A percentile compares a stretch with the other conserved stretches of the same genome.
phyloP scores from a whole-genome alignment of 1,140 invertebrate species.

The Metopolophium dirhodum region DNA sequence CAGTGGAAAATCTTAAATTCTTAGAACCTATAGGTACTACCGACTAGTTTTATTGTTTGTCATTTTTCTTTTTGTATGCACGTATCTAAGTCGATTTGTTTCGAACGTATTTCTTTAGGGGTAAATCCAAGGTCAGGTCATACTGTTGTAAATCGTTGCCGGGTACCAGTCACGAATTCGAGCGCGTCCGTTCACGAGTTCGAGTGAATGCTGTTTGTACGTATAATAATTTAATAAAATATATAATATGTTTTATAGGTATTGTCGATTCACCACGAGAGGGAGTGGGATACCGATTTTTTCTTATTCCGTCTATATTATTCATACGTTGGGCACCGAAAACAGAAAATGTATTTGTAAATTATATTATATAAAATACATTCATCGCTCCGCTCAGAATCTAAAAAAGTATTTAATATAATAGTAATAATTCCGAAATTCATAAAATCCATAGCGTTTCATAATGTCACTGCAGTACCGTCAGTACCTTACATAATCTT shows the following conservation, averaged over 20 bases:
- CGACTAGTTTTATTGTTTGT: background rate
- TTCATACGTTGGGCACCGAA: background rate
- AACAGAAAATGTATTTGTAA: background rate
- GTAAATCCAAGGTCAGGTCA: background rate
- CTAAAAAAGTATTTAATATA: background rate
- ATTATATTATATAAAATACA: background rate
- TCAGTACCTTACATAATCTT: background rate
- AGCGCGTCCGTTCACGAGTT: background rate
- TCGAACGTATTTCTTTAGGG: background rate
- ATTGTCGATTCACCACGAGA: background rate
- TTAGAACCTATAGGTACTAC: background rate
- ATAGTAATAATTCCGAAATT: background rate
- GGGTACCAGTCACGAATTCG: constrained; percentile 53
- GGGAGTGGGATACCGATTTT: background rate
- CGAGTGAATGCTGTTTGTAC: background rate
- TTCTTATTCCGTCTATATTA: background rate
- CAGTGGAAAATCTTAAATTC: background rate
- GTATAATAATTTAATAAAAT: background rate
- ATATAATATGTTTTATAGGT: background rate
- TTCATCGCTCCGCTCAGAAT: no score
- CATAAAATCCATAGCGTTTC: background rate
- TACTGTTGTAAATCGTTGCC: background rate
- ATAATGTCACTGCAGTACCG: background rate
- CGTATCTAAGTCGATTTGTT: background rate
- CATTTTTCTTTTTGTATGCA: background rate